Percentiles rank a stretch among this genome's conserved stretches.
Evolutionary conservation across 2,113 vertebrate genomes (phyloP).

Genomic region (Apeltes quadracus): DNA sequence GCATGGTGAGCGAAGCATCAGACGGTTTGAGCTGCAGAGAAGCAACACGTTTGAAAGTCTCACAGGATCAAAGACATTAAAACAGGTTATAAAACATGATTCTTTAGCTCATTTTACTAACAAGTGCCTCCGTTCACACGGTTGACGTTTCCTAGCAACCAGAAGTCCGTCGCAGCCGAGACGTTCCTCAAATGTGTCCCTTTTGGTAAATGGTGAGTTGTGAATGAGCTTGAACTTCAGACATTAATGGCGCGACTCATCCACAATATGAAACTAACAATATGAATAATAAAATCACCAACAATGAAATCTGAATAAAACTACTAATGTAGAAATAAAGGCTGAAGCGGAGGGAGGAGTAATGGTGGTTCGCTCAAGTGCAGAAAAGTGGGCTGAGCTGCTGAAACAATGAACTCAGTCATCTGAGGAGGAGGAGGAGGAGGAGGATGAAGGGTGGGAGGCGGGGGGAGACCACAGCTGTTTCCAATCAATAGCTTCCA

Average conservation of each 20-base stretch:
- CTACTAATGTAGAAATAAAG: too few species aligned
- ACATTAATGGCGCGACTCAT: too few species aligned
- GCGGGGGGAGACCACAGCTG: conserved; percentile 71
- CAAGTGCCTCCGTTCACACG: background rate
- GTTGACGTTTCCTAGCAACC: background rate
- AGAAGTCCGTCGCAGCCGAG: background rate
- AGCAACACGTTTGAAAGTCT: conserved; percentile 19
- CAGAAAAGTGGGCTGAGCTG: conserved; percentile 59
- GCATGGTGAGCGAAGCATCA: conserved; percentile 27
- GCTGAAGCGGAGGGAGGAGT: background rate
- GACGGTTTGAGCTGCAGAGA: conserved; percentile 24
- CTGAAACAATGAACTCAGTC: conserved; percentile 83
- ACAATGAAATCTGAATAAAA: too few species aligned
- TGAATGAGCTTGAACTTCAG: too few species aligned
- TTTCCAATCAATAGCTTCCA: conserved; percentile 78
- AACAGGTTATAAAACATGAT: background rate
- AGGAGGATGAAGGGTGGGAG: conserved; percentile 4
- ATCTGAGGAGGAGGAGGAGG: conserved; percentile 50
- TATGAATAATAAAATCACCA: too few species aligned
- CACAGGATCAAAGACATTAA: background rate
- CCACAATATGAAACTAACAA: too few species aligned
- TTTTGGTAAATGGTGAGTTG: too few species aligned
- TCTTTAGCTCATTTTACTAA: too few species aligned
- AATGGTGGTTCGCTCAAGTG: conserved; percentile 23
- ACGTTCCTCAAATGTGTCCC: too few species aligned